Evolutionary conservation across 2,797 vertebrate species (phyloP).

Genomic region (Crocidura indochinensis): DNA sequence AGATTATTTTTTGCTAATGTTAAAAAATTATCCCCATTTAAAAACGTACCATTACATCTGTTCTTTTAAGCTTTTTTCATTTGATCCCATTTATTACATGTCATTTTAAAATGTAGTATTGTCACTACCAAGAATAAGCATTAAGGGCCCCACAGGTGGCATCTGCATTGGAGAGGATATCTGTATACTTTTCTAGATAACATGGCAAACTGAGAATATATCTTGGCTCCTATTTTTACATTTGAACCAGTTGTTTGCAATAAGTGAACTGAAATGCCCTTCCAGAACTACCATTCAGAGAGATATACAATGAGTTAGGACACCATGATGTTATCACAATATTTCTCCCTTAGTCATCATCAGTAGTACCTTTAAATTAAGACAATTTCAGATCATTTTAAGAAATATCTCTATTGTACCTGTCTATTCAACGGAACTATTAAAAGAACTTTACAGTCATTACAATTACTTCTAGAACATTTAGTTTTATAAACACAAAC

Average conservation of each 20-base stretch:
- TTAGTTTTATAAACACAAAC: background rate
- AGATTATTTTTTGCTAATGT: background rate
- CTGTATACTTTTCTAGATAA: background rate
- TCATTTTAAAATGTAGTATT: constrained; percentile 54
- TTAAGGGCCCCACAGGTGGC: constrained; percentile 75
- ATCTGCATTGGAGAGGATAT: constrained; percentile 14
- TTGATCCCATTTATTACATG: background rate
- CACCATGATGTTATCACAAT: background rate
- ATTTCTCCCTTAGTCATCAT: constrained; percentile 78
- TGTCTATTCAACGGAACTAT: constrained; percentile 62
- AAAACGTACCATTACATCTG: constrained; percentile 60
- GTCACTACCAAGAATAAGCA: constrained; percentile 1
- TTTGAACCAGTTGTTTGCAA: constrained; percentile 56
- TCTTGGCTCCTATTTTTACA: constrained; percentile 50
- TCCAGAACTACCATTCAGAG: constrained; percentile 51
- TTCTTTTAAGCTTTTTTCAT: constrained; percentile 49
- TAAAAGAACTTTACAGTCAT: constrained; percentile 22
- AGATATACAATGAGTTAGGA: constrained; percentile 31
- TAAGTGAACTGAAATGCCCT: constrained; percentile 65
- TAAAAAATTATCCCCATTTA: background rate
- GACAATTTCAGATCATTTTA: constrained; percentile 67
- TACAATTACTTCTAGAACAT: constrained; percentile 25
- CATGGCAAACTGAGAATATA: constrained; percentile 28
- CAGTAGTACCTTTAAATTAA: constrained; percentile 80
- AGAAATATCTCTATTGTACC: constrained; percentile 64